Evolutionary conservation across 2,888 invertebrate species (phyloP).

Genomic region (Callosobruchus maculatus): DNA sequence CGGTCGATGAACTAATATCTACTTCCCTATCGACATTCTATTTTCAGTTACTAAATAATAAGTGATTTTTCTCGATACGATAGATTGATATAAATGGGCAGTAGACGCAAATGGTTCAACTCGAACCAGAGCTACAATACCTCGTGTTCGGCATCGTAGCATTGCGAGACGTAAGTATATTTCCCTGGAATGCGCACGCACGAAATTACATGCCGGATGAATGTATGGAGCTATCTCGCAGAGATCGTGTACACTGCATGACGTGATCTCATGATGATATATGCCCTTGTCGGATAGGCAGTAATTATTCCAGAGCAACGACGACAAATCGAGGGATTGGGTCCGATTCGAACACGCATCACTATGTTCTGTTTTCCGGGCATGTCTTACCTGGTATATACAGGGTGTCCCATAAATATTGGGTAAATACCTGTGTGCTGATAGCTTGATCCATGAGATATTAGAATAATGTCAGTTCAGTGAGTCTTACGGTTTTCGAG

Average conservation of each 20-base stretch:
- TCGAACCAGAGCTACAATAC: background rate
- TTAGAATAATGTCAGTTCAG: too few relatives aligned
- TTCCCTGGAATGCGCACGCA: slow-evolving; percentile 34
- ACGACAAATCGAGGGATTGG: background rate
- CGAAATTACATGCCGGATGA: slow-evolving; percentile 39
- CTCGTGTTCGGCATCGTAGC: background rate
- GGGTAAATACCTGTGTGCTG: too few relatives aligned
- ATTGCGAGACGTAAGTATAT: background rate
- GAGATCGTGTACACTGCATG: slow-evolving; percentile 2
- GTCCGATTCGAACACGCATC: background rate
- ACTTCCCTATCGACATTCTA: too few relatives aligned
- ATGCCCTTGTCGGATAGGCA: background rate
- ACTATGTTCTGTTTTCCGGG: background rate
- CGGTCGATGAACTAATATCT: too few relatives aligned
- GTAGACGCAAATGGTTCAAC: background rate
- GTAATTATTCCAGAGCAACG: background rate
- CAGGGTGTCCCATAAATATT: background rate
- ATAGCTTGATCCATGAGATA: too few relatives aligned
- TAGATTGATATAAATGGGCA: too few relatives aligned
- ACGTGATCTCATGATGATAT: background rate
- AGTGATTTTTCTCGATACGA: too few relatives aligned
- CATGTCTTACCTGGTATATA: background rate
- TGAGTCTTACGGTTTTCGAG: too few relatives aligned
- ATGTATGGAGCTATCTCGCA: slow-evolving; percentile 34
- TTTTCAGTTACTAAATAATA: too few relatives aligned